Conservation (phyloP, 2,113 vertebrate genomes). For the Donacobius atricapilla region DNA sequence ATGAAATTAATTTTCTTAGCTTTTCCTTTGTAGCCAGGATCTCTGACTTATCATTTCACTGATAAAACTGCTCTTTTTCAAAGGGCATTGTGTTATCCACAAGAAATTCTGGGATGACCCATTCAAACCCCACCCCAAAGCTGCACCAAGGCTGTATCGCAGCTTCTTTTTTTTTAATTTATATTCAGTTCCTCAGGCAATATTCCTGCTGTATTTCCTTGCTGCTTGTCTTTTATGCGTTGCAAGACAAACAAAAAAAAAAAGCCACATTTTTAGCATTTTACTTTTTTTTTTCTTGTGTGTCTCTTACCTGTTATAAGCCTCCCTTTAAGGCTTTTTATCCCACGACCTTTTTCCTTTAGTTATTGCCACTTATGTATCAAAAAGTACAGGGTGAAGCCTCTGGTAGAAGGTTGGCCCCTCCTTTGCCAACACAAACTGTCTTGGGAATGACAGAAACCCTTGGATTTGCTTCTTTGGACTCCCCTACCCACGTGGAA, state of each 20-base stretch:
- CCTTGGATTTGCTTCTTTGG: background rate
- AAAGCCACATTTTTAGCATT: background rate
- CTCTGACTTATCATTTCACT: background rate
- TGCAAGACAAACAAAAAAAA: background rate
- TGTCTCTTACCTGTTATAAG: background rate
- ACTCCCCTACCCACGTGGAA: background rate
- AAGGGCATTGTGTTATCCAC: background rate
- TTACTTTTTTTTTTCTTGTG: background rate
- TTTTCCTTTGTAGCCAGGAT: constrained; percentile 1
- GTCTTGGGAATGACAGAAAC: background rate
- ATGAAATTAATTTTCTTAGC: constrained; percentile 31
- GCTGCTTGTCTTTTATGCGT: background rate
- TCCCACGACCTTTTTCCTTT: background rate
- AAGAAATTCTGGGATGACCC: background rate
- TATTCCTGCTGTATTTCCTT: background rate
- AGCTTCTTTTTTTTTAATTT: background rate
- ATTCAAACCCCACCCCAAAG: background rate
- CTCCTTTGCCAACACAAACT: background rate
- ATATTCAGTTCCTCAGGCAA: background rate
- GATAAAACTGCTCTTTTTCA: background rate
- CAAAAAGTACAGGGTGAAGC: background rate
- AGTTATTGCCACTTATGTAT: background rate
- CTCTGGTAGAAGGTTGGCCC: background rate
- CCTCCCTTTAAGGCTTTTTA: background rate
- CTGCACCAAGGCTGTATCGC: background rate